Base-by-base conservation (phyloP, 2,888 invertebrate species). In the Pollenia amentaria region DNA sequence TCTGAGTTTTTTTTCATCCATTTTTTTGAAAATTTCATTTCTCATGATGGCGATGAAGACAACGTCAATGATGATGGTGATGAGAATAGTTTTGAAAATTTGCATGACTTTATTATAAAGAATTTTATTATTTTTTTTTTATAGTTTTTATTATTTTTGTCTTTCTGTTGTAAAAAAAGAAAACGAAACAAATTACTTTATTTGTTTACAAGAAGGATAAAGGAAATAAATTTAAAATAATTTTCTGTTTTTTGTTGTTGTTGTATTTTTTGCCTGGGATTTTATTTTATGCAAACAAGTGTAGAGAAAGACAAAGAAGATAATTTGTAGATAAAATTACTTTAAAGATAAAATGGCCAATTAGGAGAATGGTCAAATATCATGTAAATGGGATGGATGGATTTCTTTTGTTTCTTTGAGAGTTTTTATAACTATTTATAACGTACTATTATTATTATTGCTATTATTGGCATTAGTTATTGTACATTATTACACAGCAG, bases 101-200 rank as follows among this genome's bases (percentile, higher is more conserved):
- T 73, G 78, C 84, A 73, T 73, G 78, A 73, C 67, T 78, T 73
- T 79, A 72, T 84, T 84, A 73, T 48, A 79, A 60, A 51, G 38
- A 70, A 64, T 73, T 42, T 67, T 6, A 10, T 40, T 46, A 4
- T 11, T 70, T 53, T 42, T 40, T 16, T 18, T 29, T 44, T 2
- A 73, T 48, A n/a, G 11, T 70, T 21, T 73, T 38, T 62, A 69
- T 57, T 57, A 48, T 48, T 40, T 55, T 65, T 70, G 14, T 44
- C 12, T 48, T 60, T 60, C 12, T 38, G 14, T 60, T 38, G 42
- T 1, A 42, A 42, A n/a, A 51, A 81, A 10, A 38, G 14, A 18
- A 42, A 44, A 60, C 21, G 12, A 62, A 79, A 79, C 75, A 79
- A 84, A 80, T 84, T 75, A 70, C 80, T 76, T 80, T 85, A 80